Evolutionary conservation across 2,113 vertebrate species (phyloP).

Genomic region (Cynoglossus semilaevis): DNA sequence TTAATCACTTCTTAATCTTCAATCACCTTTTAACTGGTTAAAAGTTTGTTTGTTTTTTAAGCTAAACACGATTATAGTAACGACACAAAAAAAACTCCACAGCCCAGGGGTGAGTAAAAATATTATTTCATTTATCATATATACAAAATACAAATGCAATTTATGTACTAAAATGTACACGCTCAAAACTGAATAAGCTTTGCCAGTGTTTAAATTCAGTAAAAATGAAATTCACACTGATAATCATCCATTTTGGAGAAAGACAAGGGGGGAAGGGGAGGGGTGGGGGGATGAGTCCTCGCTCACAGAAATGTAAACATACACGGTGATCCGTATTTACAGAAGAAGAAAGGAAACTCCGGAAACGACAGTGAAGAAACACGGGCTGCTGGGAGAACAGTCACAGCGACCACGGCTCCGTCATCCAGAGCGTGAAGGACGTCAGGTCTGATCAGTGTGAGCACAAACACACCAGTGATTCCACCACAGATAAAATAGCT

Average conservation of each 20-base stretch:
- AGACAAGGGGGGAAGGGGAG: conserved; percentile 19
- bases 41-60: too few relatives aligned
- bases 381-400: conserved; percentile 1
- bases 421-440: conserved; percentile 13
- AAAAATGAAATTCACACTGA: conserved; percentile 71
- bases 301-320: conserved; percentile 67
- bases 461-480: conserved; percentile 60
- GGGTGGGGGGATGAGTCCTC: conserved; percentile 55
- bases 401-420: conserved; percentile 1
- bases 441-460: conserved; percentile 41
- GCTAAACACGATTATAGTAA: too few relatives aligned
- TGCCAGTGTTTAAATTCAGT: conserved; percentile 73
- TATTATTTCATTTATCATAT: conserved; percentile 79
- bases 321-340: conserved; percentile 50
- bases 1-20: too few relatives aligned
- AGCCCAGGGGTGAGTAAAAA: conserved; percentile 73
- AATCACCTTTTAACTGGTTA: too few relatives aligned
- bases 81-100: conserved; percentile 26
- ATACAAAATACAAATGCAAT: conserved; percentile 83
- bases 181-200: conserved; percentile 67
- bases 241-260: conserved; percentile 73
- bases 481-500: conserved; percentile 56
- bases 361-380: conserved; percentile 20
- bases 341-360: conserved; percentile 28
- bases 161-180: conserved; percentile 86